A percentile compares a stretch with the other conserved stretches of the same genome.
Evolutionary conservation across 1,140 invertebrate genomes (phyloP).

Genomic region (Drosophila obscura): DNA sequence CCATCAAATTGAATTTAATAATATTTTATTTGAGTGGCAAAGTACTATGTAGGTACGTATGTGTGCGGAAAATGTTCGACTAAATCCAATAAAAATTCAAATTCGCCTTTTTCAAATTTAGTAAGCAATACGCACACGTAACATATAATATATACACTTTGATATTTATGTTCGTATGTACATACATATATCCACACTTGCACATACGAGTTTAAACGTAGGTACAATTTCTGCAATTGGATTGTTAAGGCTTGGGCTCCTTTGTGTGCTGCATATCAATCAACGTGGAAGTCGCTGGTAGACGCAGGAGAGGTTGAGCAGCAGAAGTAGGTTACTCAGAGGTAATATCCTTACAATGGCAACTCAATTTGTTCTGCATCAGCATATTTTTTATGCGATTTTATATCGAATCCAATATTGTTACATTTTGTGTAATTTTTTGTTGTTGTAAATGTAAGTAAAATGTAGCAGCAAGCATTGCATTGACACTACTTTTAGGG

Average conservation of each 20-base stretch:
- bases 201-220: conserved; percentile 5
- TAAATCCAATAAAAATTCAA: conserved; percentile 59
- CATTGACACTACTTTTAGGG: too few relatives aligned
- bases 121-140: conserved; percentile 17
- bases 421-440: not conserved
- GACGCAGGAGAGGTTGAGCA: not conserved
- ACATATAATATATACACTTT: too few relatives aligned
- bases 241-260: conserved; percentile 36
- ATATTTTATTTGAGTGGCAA: conserved; percentile 44
- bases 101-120: conserved; percentile 28
- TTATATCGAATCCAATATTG: not conserved
- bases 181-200: not conserved
- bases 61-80: conserved; percentile 30
- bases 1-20: conserved; percentile 58
- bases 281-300: conserved; percentile 11
- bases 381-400: conserved; percentile 7
- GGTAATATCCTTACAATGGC: conserved; percentile 25
- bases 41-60: too few relatives aligned
- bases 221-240: conserved; percentile 49
- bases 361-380: conserved; percentile 28
- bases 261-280: conserved; percentile 54
- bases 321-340: conserved; percentile 1
- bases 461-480: too few relatives aligned
- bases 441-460: too few relatives aligned
- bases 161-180: not conserved